Evolutionary conservation across 1,140 invertebrate genomes (phyloP).

Genomic region (Psilanteris sp.): DNA sequence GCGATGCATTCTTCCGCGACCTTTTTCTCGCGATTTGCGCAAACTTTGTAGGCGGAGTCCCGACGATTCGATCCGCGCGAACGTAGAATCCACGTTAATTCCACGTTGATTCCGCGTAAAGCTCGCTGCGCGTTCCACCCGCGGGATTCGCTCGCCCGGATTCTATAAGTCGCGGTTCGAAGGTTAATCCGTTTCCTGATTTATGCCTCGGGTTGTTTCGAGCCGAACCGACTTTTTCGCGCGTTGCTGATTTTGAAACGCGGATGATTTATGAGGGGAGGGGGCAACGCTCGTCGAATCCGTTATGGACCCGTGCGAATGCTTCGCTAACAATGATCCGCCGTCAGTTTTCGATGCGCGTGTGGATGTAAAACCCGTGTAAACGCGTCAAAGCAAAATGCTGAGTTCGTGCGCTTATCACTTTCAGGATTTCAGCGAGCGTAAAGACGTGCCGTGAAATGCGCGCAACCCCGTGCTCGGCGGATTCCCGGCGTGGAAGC

Average conservation of each 20-base stretch:
- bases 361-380: conserved; percentile 14
- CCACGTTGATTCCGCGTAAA: too few species aligned
- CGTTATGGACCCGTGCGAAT: too few species aligned
- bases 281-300: too few species aligned
- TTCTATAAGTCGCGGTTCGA: too few species aligned
- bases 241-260: not conserved
- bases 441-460: conserved; percentile 44
- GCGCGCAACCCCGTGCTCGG: conserved; percentile 28
- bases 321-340: conserved; percentile 1
- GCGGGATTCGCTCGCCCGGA: too few species aligned
- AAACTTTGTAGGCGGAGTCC: too few species aligned
- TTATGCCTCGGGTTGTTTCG: too few species aligned
- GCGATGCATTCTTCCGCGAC: not conserved
- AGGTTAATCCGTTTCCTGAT: too few species aligned
- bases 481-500: conserved; percentile 37
- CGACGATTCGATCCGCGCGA: too few species aligned
- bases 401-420: conserved; percentile 42
- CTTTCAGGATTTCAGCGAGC: conserved; percentile 38
- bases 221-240: too few species aligned
- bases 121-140: too few species aligned
- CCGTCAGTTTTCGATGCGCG: not conserved
- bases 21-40: conserved; percentile 3
- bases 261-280: conserved; percentile 1
- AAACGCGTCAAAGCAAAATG: conserved; percentile 24
- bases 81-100: too few species aligned